A percentile compares a stretch with the other conserved stretches of the same genome.
Evolutionary conservation across 2,888 invertebrate genomes (phyloP).

Genomic region (Scrobipalpa costella): DNA sequence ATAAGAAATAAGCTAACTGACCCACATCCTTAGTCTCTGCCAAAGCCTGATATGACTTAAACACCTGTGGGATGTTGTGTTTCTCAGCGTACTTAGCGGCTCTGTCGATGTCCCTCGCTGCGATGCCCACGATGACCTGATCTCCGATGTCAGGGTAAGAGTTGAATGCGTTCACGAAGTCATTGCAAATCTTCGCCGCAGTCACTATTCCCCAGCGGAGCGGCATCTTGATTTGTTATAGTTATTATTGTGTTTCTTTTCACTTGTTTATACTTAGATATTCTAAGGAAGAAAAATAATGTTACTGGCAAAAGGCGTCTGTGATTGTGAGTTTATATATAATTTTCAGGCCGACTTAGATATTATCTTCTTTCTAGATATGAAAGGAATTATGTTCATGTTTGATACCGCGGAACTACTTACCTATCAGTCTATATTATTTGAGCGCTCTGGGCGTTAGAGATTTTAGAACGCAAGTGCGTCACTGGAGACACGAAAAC

Average conservation of each 20-base stretch:
- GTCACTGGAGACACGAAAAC: too few species aligned
- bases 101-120: conserved; percentile 84
- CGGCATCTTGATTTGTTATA: conserved; percentile 56
- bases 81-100: conserved; percentile 88
- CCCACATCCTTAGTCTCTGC: conserved; percentile 87
- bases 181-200: conserved; percentile 91
- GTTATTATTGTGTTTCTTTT: too few species aligned
- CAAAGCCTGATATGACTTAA: conserved; percentile 87
- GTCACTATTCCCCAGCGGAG: conserved; percentile 92
- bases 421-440: too few species aligned
- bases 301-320: not conserved
- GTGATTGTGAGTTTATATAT: too few species aligned
- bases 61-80: conserved; percentile 85
- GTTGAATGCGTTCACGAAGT: conserved; percentile 88
- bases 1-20: conserved; percentile 52
- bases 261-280: too few species aligned
- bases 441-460: too few species aligned
- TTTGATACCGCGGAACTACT: too few species aligned
- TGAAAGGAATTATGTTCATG: too few species aligned
- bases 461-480: too few species aligned
- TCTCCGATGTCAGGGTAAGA: conserved; percentile 83
- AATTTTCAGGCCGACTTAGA: too few species aligned
- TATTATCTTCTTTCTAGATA: too few species aligned
- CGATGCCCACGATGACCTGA: conserved; percentile 87
- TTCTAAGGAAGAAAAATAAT: too few species aligned